These are phyloP conservation scores for Diarsia dahlii DNA, from an alignment of 2,888 invertebrate genomes.

Conservation along the genomic window DNA sequence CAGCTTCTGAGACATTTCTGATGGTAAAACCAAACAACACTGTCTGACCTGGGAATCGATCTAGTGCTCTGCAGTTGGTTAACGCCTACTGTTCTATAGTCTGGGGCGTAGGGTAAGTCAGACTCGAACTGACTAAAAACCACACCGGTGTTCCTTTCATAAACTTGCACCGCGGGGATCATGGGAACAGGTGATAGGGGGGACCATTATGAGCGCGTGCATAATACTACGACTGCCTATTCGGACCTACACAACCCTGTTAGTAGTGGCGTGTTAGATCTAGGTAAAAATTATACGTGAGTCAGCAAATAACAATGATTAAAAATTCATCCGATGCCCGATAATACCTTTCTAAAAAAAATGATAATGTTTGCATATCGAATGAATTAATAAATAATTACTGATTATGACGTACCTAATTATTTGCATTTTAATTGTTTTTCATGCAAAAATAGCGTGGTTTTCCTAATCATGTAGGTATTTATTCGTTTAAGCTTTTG, in stretches of 20 bases:
- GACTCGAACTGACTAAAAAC: too few species aligned
- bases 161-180: too few species aligned
- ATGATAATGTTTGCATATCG: background rate
- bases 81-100: too few species aligned
- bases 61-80: too few species aligned
- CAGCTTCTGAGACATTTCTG: background rate
- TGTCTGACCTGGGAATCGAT: too few species aligned
- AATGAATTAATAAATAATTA: constrained; percentile 2
- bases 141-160: too few species aligned
- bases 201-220: too few species aligned
- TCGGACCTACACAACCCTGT: background rate
- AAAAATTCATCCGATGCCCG: background rate
- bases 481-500: constrained; percentile 10
- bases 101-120: too few species aligned
- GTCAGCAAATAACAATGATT: background rate
- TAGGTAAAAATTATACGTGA: background rate
- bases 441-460: constrained; percentile 14
- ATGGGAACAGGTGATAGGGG: too few species aligned
- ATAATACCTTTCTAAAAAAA: background rate
- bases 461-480: background rate
- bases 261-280: background rate
- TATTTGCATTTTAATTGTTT: constrained; percentile 35
- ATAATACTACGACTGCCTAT: too few species aligned
- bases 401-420: constrained; percentile 19
- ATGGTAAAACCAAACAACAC: background rate